A percentile compares a stretch with the other conserved stretches of the same genome.
These are phyloP conservation scores for Chaetogeoica ovagalla DNA, from an alignment of 2,888 invertebrate genomes.

Conservation along the genomic window DNA sequence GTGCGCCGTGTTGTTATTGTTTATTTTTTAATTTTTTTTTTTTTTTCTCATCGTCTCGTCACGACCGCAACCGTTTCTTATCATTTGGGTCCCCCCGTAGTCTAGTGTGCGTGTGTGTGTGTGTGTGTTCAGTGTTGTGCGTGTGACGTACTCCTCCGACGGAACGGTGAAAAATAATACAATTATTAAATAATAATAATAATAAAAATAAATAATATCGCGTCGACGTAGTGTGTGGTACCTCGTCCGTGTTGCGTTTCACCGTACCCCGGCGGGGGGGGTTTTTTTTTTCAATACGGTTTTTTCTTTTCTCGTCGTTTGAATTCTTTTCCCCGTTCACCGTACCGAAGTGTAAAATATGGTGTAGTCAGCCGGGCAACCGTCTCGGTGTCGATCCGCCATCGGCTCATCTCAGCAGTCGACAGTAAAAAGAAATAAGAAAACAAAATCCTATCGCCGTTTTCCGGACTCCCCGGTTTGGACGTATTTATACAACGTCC, in stretches of 20 bases:
- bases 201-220: neutral
- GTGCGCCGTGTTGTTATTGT: constrained; percentile 29
- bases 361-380: no score
- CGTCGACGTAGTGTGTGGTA: neutral
- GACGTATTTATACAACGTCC: no score
- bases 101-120: constrained; percentile 24
- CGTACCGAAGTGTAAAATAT: no score
- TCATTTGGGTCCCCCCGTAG: constrained; percentile 34
- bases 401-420: no score
- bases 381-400: no score
- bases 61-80: constrained; percentile 48
- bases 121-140: constrained; percentile 15
- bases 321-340: no score
- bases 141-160: constrained; percentile 30
- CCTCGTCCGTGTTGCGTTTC: constrained; percentile 5
- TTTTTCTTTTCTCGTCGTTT: no score
- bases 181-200: constrained; percentile 3
- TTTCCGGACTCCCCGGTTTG: no score
- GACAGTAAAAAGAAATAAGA: no score
- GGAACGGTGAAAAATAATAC: constrained; percentile 18
- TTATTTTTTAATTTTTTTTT: constrained; percentile 7
- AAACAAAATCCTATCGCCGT: no score
- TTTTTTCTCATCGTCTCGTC: constrained; percentile 25
- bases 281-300: no score
- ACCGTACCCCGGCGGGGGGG: no score